phyloP scores from a whole-genome alignment of 2,888 invertebrate genomes.

The Hypena proboscidalis region DNA sequence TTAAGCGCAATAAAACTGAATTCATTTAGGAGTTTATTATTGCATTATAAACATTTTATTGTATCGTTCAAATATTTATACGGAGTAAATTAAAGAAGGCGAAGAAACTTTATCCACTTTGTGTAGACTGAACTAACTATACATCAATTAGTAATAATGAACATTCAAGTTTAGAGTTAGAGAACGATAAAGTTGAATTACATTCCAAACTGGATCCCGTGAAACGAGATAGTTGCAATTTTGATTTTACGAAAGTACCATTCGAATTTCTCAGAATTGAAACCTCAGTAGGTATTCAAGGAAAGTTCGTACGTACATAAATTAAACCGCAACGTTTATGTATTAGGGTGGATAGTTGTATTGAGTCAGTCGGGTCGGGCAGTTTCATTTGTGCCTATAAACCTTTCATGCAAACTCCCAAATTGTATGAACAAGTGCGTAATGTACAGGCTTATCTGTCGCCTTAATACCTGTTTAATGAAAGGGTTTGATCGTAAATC shows the following conservation, averaged over 20 bases:
- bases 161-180: slow-evolving; percentile 37
- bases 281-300: slow-evolving; percentile 44
- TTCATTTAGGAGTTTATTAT: slow-evolving; percentile 12
- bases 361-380: slow-evolving; percentile 62
- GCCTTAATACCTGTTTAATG: slow-evolving; percentile 83
- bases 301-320: slow-evolving; percentile 61
- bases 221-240: slow-evolving; percentile 41
- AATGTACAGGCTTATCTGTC: slow-evolving; percentile 78
- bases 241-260: slow-evolving; percentile 41
- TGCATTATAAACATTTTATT: slow-evolving; percentile 16
- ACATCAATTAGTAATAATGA: slow-evolving; percentile 40
- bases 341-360: slow-evolving; percentile 64
- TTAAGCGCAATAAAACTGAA: slow-evolving; percentile 22
- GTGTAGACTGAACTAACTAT: slow-evolving; percentile 18
- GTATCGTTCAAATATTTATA: slow-evolving; percentile 8
- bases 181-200: slow-evolving; percentile 37
- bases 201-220: slow-evolving; percentile 29
- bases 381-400: slow-evolving; percentile 70
- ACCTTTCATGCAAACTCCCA: slow-evolving; percentile 71
- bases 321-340: slow-evolving; percentile 67
- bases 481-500: slow-evolving; percentile 84
- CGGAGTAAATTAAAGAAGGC: slow-evolving; percentile 6
- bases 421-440: slow-evolving; percentile 77
- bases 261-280: slow-evolving; percentile 40
- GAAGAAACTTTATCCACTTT: slow-evolving; percentile 8